phyloP scores from a whole-genome alignment of 2,888 invertebrate species.

The Ganaspis brasiliensis region DNA sequence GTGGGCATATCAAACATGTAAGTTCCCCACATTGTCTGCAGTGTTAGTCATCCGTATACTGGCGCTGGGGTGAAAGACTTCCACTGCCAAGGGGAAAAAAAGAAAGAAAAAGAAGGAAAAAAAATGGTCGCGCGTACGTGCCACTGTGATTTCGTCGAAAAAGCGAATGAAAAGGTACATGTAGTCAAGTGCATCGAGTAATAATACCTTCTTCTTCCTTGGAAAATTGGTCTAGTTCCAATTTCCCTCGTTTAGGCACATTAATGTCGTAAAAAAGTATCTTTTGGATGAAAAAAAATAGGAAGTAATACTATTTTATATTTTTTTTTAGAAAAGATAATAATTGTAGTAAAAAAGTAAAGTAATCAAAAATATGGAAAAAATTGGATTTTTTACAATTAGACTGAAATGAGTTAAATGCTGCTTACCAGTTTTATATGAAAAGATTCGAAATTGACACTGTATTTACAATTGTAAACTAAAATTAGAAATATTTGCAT shows the following conservation, averaged over 20 bases:
- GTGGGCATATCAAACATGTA: constrained; percentile 37
- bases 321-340: no score
- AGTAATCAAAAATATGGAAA: no score
- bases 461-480: no score
- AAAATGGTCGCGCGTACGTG: constrained; percentile 9
- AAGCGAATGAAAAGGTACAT: constrained; percentile 8
- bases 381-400: no score
- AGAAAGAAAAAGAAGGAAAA: background rate
- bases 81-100: constrained; percentile 22
- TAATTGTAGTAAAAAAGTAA: no score
- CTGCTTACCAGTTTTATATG: no score
- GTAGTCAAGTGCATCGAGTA: background rate
- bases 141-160: constrained; percentile 21
- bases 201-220: background rate
- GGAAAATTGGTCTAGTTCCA: background rate
- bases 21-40: constrained; percentile 29
- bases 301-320: no score
- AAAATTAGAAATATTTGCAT: no score
- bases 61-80: constrained; percentile 37
- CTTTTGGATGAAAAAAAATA: no score
- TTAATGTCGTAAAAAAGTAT: background rate
- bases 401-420: no score
- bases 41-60: constrained; percentile 38
- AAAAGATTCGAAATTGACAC: no score
- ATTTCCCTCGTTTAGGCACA: background rate